These are phyloP conservation scores for Alsophila aescularia DNA, from an alignment of 2,888 invertebrate species.

Conservation along the genomic window DNA sequence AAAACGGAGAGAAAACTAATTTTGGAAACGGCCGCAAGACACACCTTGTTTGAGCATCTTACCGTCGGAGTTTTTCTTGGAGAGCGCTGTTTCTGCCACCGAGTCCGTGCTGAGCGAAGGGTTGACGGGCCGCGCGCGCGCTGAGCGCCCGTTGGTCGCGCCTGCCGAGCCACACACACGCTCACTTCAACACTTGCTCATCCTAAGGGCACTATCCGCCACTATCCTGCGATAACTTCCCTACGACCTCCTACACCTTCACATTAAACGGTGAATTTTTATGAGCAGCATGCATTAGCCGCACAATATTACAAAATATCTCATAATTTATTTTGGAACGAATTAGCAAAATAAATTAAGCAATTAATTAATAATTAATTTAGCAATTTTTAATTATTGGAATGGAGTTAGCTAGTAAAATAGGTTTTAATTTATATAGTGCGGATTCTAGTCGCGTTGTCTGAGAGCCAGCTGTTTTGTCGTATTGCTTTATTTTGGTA, in stretches of 20 bases:
- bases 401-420: slow-evolving; percentile 9
- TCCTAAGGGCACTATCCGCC: slow-evolving; percentile 16
- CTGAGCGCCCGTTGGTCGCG: slow-evolving; percentile 72
- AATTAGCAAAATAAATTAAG: too few species aligned
- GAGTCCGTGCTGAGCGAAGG: slow-evolving; percentile 93
- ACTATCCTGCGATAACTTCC: slow-evolving; percentile 9
- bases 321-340: slow-evolving; percentile 13
- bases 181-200: slow-evolving; percentile 69
- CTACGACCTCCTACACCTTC: slow-evolving; percentile 17
- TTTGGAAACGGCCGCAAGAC: slow-evolving; percentile 46
- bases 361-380: too few species aligned
- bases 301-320: slow-evolving; percentile 15
- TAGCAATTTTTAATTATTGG: slow-evolving; percentile 4
- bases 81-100: slow-evolving; percentile 90
- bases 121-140: slow-evolving; percentile 79
- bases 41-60: slow-evolving; percentile 73
- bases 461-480: slow-evolving; percentile 12
- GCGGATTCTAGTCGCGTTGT: too few species aligned
- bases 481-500: slow-evolving; percentile 7
- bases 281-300: slow-evolving; percentile 21
- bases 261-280: slow-evolving; percentile 12
- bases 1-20: slow-evolving; percentile 56
- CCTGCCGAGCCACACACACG: slow-evolving; percentile 80
- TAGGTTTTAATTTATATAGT: slow-evolving; percentile 1
- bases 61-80: slow-evolving; percentile 94